Evolutionary conservation across 1,140 invertebrate genomes (phyloP), one percentile per base, ranked within the genome.

Genomic region (Drosophila ironensis): DNA sequence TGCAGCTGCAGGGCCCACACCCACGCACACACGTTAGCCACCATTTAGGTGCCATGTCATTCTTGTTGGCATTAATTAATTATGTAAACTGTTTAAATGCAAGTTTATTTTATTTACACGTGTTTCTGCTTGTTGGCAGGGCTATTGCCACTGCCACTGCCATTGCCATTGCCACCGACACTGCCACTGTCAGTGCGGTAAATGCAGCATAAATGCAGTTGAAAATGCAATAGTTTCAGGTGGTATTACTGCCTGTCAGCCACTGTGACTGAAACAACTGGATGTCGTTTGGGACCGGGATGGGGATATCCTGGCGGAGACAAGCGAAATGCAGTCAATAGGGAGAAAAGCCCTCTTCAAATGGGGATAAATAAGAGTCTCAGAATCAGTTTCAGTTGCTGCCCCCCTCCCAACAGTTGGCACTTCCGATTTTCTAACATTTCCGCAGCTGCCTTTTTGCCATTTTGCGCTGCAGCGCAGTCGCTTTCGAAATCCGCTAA

Each of bases 41-140:
- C 9, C 40, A 12, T 42, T 20, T 44, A 20, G 19, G 45, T 45
- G 42, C 25, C 27, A 28, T 61, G 68, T 70, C 68, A 71, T 30
- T 71, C 46, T 45, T 53, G 66, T 61, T 72, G 72, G 52, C 80
- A 78, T 86, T 82, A 86, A 86, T 82, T 86, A 82, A 82, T 82
- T 82, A 82, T 82, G 80, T 72, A 82, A 82, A 82, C 80, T 78
- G 69, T 64, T 82, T 86, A 82, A 82, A 86, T 78, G 69, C 69
- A 78, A 86, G 78, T 86, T 78, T 86, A 82, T 86, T 86, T 82
- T 78, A 82, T 82, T 82, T 82, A 82, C 78, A 82, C 73, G 78
- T 82, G 78, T 78, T 81, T 51, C 71, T 61, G 66, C 25, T 47
- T 59, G 64, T 52, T 66, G 38, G 45, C 51, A 25, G 24, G 47